These are phyloP conservation scores for Prorops nasuta DNA, from an alignment of 1,140 invertebrate species.

Conservation along the genomic window DNA sequence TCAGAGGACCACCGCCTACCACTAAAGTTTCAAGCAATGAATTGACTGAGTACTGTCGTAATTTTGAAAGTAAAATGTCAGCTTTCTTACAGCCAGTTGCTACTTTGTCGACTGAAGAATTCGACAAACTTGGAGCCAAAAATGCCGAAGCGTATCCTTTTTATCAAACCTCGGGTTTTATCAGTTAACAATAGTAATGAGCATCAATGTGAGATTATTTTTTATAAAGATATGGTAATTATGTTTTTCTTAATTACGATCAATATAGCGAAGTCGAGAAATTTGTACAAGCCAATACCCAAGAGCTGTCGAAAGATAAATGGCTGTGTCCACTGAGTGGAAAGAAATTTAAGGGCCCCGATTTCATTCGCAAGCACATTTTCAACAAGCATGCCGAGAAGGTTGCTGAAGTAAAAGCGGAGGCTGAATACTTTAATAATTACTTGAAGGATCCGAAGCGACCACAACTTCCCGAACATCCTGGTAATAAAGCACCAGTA, in stretches of 20 bases:
- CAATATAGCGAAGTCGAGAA: constrained; percentile 79
- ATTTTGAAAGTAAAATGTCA: constrained; percentile 80
- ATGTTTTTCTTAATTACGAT: constrained; percentile 27
- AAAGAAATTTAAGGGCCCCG: constrained; percentile 99
- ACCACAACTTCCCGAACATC: constrained; percentile 88
- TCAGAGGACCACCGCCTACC: constrained; percentile 80
- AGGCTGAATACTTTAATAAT: constrained; percentile 97
- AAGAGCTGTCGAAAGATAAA: constrained; percentile 95
- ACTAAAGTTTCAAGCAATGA: constrained; percentile 66
- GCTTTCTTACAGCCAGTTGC: constrained; percentile 76
- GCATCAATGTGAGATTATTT: background rate
- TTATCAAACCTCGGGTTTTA: background rate
- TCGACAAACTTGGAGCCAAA: constrained; percentile 83
- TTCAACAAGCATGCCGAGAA: constrained; percentile 97
- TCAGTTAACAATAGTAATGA: background rate
- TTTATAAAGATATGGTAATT: background rate
- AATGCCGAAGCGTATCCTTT: constrained; percentile 70
- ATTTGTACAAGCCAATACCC: constrained; percentile 90
- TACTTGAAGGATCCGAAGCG: constrained; percentile 94
- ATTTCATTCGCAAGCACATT: constrained; percentile 98
- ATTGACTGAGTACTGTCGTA: constrained; percentile 48
- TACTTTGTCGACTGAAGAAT: constrained; percentile 74
- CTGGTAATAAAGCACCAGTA: constrained; percentile 61
- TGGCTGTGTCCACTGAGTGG: constrained; percentile 98
- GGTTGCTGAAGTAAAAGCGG: constrained; percentile 93